These are phyloP conservation scores for Meandrina meandrites DNA, from an alignment of 92 coral and sea anemone species.

Conservation along the genomic window DNA sequence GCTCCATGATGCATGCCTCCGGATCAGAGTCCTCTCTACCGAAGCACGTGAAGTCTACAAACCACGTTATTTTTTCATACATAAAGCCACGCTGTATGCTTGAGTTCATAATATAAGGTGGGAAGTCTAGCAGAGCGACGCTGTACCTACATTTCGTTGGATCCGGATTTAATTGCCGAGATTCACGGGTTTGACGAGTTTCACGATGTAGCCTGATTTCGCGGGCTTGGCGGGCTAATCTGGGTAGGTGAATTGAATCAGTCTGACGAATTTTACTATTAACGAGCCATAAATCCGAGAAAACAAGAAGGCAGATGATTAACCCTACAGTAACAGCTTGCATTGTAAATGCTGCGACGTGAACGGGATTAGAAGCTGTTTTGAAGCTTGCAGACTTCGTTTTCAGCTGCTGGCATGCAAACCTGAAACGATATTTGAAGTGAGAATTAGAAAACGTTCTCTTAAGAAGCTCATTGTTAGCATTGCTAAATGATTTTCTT, in stretches of 20 bases:
- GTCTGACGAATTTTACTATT: neutral
- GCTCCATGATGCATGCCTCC: slow-evolving; percentile 8
- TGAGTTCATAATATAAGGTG: slow-evolving; percentile 36
- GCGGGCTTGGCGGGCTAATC: neutral
- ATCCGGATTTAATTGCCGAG: neutral
- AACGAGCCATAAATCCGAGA: slow-evolving; percentile 3
- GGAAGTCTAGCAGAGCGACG: slow-evolving; percentile 31
- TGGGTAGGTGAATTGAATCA: neutral
- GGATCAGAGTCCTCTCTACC: neutral
- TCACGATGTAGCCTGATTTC: slow-evolving; percentile 13
- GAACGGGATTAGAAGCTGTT: neutral
- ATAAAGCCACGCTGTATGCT: slow-evolving; percentile 3
- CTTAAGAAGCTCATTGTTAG: neutral
- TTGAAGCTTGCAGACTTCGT: neutral
- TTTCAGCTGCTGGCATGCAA: neutral
- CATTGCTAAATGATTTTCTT: neutral
- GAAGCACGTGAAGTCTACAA: slow-evolving; percentile 15
- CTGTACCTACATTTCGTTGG: neutral
- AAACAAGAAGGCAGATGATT: slow-evolving; percentile 12
- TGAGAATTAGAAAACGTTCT: neutral
- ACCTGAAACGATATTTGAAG: neutral
- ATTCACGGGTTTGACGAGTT: neutral
- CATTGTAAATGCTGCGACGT: neutral
- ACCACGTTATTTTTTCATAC: neutral
- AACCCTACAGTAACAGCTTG: neutral